Evolutionary conservation across 2,888 invertebrate species (phyloP), one percentile per base, ranked within the genome.

Genomic region (Cantharis flavilabris): DNA sequence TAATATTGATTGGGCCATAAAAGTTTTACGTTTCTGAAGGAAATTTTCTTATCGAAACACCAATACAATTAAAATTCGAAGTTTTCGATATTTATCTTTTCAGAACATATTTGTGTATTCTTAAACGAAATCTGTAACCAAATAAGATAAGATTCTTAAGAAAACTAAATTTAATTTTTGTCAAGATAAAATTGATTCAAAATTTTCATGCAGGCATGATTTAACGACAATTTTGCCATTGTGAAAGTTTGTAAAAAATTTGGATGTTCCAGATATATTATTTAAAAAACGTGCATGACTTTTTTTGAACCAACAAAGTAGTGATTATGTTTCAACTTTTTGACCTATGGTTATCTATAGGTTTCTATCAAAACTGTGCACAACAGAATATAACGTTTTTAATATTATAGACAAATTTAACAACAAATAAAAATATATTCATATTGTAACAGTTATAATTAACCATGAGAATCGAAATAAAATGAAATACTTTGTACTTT

Each of bases 401-500:
- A 49, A n/a, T 49, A 9, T 49, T 49, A n/a, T 49, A 49, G 49
- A 49, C 49, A 49, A 49, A 49, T 49, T n/a, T 49, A 49, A n/a
- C n/a, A 49, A 49, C n/a, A 49, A 49, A 49, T 49, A 49, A 49
- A 49, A 18, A 18, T 11, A 64, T 64, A 64, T 67, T 26, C 14
- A 20, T 67, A 20, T 20, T 67, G 20, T 20, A 20, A 16, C 67
- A 67, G 23, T 62, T 67, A 62, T 18, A 72, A 69, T 69, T 69
- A 73, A 73, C 62, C 20, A 63, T 18, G 62, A 62, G 69, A 28
- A 28, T 70, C 26, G 14, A 16, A 33, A 69, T 28, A 26, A 62
- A 65, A 49, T 28, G 63, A 67, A 73, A 73, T 30, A 73, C 73
- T 73, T 73, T 73, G 73, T 69, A 73, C 73, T 69, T 26, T 73